Evolutionary conservation across 2,888 invertebrate genomes (phyloP), one percentile per base, ranked within the genome.

Genomic region (Drymonia ruficornis): DNA sequence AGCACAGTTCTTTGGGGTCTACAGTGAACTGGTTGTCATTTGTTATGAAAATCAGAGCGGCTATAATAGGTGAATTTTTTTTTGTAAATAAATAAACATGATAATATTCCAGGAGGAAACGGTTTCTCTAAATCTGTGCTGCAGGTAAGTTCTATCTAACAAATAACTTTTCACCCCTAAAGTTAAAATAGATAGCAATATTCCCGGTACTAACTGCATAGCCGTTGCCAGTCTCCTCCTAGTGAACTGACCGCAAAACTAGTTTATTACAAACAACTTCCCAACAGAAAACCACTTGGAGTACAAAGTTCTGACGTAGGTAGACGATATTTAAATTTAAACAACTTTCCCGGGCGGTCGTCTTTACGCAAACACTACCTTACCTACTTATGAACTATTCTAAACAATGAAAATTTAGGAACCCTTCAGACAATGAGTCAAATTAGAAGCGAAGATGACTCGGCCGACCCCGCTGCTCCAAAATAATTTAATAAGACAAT

Each of bases 401-500:
- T 50, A 31, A 55, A 59, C 57, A 64, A 65, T 52, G 50, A 59
- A 63, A 61, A 56, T 60, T 60, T 57, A 53, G 61, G 59, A 61
- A 55, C 61, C 57, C 63, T 63, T 66, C 61, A 56, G 63, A 67
- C 57, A 66, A 67, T 65, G 60, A 65, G 57, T 61, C 57, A 63
- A 67, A 67, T 73, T 69, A 65, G 63, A 54, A 53, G 47, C 52
- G 55, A 65, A 64, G 56, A 68, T 63, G 53, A 55, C 53, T 58
- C 56, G 51, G 49, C 56, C 55, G 65, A 65, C 58, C 53, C 58
- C 62, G 42, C 42, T 23, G 12, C 57, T 51, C 57, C 55, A 62
- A 70, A 69, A 67, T 71, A 62, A 74, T 67, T 73, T 67, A 57
- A 65, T 56, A 65, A 58, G 56, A 59, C 65, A 70, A 69, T 76